Evolutionary conservation across 2,888 invertebrate genomes (phyloP).

Genomic region (Hofmannophila pseudospretella): DNA sequence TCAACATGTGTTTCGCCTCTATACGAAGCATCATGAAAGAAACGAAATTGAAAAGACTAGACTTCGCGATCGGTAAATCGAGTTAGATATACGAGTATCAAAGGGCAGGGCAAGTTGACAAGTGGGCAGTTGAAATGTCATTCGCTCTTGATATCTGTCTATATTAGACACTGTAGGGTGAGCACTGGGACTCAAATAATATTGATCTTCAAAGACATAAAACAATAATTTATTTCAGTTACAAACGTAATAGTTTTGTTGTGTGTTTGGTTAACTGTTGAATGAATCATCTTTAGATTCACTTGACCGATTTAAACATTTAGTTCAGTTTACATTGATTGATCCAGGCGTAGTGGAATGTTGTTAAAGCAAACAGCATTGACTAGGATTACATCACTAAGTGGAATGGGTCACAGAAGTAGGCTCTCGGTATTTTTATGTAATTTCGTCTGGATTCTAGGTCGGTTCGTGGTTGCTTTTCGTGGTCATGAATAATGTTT

Average conservation of each 20-base stretch:
- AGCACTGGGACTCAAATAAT: too few species aligned
- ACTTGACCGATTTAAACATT: constrained; percentile 11
- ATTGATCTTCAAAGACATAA: background rate
- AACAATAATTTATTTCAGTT: background rate
- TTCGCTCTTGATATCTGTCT: too few species aligned
- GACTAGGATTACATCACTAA: constrained; percentile 35
- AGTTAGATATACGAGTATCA: too few species aligned
- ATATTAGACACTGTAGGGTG: too few species aligned
- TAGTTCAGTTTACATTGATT: constrained; percentile 3
- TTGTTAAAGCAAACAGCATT: constrained; percentile 29
- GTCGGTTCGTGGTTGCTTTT: constrained; percentile 18
- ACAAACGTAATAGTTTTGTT: background rate
- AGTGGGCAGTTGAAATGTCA: too few species aligned
- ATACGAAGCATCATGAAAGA: too few species aligned
- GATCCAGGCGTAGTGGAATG: constrained; percentile 19
- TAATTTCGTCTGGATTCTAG: constrained; percentile 36
- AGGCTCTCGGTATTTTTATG: constrained; percentile 34
- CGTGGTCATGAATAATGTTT: constrained; percentile 6
- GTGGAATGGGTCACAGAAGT: constrained; percentile 39
- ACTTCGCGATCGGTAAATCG: too few species aligned
- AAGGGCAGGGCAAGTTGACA: too few species aligned
- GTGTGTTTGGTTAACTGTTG: background rate
- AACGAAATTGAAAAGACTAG: too few species aligned
- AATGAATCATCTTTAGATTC: constrained; percentile 6
- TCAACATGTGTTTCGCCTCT: too few species aligned